phyloP scores from a whole-genome alignment of 2,797 vertebrate genomes.

The Hippopotamyrus pictus region DNA sequence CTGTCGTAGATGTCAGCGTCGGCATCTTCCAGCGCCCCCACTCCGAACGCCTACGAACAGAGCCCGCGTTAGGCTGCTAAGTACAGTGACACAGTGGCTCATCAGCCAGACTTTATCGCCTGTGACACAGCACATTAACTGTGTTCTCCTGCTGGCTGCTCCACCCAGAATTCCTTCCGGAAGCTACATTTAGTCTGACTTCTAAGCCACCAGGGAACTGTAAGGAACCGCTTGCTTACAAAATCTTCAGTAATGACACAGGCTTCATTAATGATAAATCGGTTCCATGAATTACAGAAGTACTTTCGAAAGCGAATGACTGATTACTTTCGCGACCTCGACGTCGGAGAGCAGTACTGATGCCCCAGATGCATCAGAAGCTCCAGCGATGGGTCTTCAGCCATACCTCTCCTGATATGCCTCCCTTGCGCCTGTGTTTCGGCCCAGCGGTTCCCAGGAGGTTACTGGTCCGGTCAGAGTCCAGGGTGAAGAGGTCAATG shows the following conservation, averaged over 20 bases:
- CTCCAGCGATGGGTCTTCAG: not conserved
- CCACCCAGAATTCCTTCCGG: not conserved
- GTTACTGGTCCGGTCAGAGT: slow-evolving; percentile 53
- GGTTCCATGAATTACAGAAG: not conserved
- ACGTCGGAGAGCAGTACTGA: not conserved
- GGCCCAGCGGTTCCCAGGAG: slow-evolving; percentile 61
- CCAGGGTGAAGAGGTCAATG: slow-evolving; percentile 64
- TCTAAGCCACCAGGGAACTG: not conserved
- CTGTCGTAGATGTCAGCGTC: slow-evolving; percentile 89
- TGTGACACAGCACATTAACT: not conserved
- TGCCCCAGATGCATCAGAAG: not conserved
- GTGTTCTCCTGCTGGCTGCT: not conserved
- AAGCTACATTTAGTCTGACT: not conserved
- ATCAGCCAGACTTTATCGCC: not conserved
- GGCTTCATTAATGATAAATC: not conserved
- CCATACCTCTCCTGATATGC: slow-evolving; percentile 79
- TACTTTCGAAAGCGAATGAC: not conserved
- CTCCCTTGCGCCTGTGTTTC: slow-evolving; percentile 61
- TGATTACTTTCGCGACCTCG: not conserved
- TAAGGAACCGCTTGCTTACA: not conserved
- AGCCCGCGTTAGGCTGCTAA: slow-evolving; percentile 17
- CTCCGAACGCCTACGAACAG: slow-evolving; percentile 77
- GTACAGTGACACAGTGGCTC: not conserved
- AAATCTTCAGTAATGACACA: not conserved
- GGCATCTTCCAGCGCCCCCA: slow-evolving; percentile 87